Evolutionary conservation across 2,888 invertebrate species (phyloP), one percentile per base, ranked within the genome.

Genomic region (Agrochola lychnidis): DNA sequence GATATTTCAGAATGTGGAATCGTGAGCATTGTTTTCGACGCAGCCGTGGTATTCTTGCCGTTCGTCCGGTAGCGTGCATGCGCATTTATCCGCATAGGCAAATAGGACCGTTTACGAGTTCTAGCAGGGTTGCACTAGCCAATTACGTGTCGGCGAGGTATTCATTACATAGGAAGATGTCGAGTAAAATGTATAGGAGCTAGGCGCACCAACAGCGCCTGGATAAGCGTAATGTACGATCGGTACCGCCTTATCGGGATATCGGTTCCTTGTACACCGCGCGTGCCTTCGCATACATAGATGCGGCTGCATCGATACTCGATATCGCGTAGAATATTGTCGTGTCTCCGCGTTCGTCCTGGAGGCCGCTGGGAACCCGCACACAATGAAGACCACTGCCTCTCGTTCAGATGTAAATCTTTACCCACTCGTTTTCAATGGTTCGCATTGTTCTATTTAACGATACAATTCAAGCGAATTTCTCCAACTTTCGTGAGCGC

Each of bases 201-300:
- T 91, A 88, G 92, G 91, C 88, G 91, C 90, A 91, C 90, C 91
- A 91, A 91, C 79, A 88, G 90, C 88, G 91, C 83, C 89, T 83
- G 90, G 93, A 93, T 94, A 93, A 94, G 93, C 93, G 92, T 93
- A 92, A 96, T 93, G 90, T 94, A 95, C 93, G 94, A 94, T 93
- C 92, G 89, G 88, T 81, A 79, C 89, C 86, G 82, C 91, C 92
- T 94, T 95, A 95, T 95, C 95, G 92, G 90, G 90, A 90, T 92
- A 94, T 94, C 93, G 87, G 90, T 88, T 84, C 89, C 89, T 88
- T 89, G 89, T 92, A 93, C 92, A 90, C 90, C 90, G 95, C 94
- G 94, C 94, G 95, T 94, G 95, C 93, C 92, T 92, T 90, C 89
- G 93, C 91, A 94, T 93, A 92, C 92, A 86, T 89, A 92, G 93